Base-by-base conservation (phyloP, 2,113 vertebrate genomes). In the Platycercus adscitus region DNA sequence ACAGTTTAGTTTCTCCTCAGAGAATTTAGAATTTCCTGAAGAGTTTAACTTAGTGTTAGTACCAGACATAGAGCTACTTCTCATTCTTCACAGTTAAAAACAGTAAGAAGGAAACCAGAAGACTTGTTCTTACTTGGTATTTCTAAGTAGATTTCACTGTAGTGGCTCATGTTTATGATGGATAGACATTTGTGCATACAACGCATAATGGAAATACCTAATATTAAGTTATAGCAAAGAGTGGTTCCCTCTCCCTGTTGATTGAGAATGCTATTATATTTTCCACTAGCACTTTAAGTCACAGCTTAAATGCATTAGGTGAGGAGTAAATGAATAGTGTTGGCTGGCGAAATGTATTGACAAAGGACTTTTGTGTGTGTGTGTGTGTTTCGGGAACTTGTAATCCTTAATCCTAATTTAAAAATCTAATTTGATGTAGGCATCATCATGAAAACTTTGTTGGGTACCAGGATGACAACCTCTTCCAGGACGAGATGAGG, bases 401-500 rank as follows among this genome's bases (percentile, higher is more conserved):
- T 55, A 84, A 50, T 70, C 66, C 61, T 91, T 50, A 60, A 41
- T 71, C 53, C 83, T 84, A 41, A 96, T 80, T 90, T 91, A 0
- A 91, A 92, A 68, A 50, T 96, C 71, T 97, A 10, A 75, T 97
- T 90, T 95, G 78, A 80, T 93, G 12, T 92, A 99, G 99, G 97
- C 99, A 99, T 98, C 99, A 99, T 96, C 99, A 99, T 83, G 99
- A 99, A 97, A 99, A 99, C 96, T 99, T 99, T 97, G 99, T 98
- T 76, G 98, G 97, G 24, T 99, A 99, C 97, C 99, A 99, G 93
- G 99, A 99, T 94, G 99, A 99, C 97, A 99, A 99, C 96, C 98
- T 99, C 20, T 99, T 99, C 96, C 99, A 99, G 96, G 99, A 99
- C 95, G 99, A 99, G 98, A 99, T 99, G 99, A 98, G 99, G 80